Evolutionary conservation across 2,113 vertebrate genomes (phyloP).

Genomic region (Bolborhynchus lineola): DNA sequence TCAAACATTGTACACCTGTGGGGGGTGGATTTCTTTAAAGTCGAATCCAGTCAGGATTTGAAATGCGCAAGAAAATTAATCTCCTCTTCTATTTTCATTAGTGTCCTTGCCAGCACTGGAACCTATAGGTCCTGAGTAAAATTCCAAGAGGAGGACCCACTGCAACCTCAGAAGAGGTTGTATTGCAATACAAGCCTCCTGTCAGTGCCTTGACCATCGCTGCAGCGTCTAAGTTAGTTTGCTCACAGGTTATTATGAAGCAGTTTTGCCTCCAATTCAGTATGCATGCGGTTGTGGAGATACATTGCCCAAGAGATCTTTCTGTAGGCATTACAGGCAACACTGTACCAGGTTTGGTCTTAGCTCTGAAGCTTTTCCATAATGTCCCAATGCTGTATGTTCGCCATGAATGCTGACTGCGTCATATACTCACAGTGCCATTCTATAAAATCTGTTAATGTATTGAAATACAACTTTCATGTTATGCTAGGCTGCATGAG

Average conservation of each 20-base stretch:
- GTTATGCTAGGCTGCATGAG: not conserved
- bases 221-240: not conserved
- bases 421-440: not conserved
- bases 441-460: not conserved
- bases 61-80: not conserved
- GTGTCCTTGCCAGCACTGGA: not conserved
- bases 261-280: not conserved
- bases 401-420: not conserved
- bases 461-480: not conserved
- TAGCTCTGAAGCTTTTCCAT: not conserved
- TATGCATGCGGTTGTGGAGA: not conserved
- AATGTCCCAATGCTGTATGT: not conserved
- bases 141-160: not conserved
- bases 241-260: not conserved
- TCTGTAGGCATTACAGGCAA: not conserved
- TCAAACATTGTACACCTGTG: not conserved
- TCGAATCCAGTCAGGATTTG: not conserved
- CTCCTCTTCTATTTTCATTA: not conserved
- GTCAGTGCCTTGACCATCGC: not conserved
- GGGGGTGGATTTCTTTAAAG: not conserved
- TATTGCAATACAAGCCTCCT: not conserved
- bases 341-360: not conserved
- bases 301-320: not conserved
- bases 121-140: not conserved
- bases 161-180: not conserved